phyloP scores from a whole-genome alignment of 1,140 invertebrate genomes.

The Plodia interpunctella region DNA sequence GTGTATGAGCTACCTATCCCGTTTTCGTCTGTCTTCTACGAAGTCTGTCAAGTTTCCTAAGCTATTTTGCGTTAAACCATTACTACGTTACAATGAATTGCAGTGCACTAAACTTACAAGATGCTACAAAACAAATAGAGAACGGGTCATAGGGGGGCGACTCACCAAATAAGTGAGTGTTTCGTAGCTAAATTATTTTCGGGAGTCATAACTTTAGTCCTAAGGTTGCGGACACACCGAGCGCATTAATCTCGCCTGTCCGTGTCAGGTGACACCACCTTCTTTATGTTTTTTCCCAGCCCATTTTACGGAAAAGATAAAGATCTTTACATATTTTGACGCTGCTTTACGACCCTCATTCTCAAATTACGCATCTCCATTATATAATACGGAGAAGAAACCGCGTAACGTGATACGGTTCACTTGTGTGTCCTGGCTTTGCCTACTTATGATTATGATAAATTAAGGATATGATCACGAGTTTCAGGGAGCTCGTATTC shows the following conservation, averaged over 20 bases:
- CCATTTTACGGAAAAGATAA: constrained; percentile 77
- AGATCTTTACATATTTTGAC: constrained; percentile 78
- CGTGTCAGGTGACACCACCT: constrained; percentile 77
- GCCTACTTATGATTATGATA: constrained; percentile 9
- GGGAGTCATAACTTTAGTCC: constrained; percentile 67
- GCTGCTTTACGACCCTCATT: constrained; percentile 69
- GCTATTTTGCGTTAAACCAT: too few relatives aligned
- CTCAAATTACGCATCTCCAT: constrained; percentile 74
- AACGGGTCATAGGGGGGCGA: too few relatives aligned
- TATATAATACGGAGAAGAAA: constrained; percentile 64
- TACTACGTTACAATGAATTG: too few relatives aligned
- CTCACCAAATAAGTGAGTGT: neutral
- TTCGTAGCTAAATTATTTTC: constrained; percentile 67
- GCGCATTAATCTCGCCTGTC: constrained; percentile 70
- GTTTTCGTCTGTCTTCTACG: too few relatives aligned
- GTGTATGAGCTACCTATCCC: too few relatives aligned
- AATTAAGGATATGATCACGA: neutral
- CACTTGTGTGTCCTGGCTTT: neutral
- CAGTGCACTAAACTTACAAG: too few relatives aligned
- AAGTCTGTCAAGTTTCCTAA: too few relatives aligned
- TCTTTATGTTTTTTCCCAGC: constrained; percentile 79
- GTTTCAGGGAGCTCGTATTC: neutral
- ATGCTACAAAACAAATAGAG: too few relatives aligned
- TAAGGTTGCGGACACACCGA: constrained; percentile 68
- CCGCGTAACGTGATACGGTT: constrained; percentile 12